Evolutionary conservation across 2,888 invertebrate genomes (phyloP).

Genomic region (Acrobasis consociella): DNA sequence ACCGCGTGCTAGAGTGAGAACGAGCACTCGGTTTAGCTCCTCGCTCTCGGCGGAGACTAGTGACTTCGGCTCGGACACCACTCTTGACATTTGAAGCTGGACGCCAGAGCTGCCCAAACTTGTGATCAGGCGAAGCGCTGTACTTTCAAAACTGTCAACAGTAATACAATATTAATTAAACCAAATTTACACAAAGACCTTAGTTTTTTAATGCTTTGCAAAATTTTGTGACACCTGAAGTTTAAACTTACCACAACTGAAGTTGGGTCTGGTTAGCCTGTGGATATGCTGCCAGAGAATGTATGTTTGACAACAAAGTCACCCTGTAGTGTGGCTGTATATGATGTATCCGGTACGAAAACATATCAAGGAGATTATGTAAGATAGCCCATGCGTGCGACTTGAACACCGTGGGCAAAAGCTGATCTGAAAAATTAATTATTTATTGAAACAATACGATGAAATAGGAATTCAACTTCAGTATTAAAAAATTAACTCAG

Average conservation of each 20-base stretch:
- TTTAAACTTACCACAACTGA: conserved; percentile 88
- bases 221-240: too few species aligned
- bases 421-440: conserved; percentile 84
- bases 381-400: conserved; percentile 97
- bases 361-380: conserved; percentile 98
- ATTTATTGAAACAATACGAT: too few species aligned
- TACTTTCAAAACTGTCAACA: conserved; percentile 89
- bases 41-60: conserved; percentile 97
- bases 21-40: conserved; percentile 96
- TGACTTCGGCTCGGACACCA: conserved; percentile 95
- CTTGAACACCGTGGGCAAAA: conserved; percentile 95
- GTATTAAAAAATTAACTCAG: too few species aligned
- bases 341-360: conserved; percentile 97
- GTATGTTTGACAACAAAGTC: conserved; percentile 94
- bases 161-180: not conserved
- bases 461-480: too few species aligned
- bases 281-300: conserved; percentile 94
- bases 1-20: conserved; percentile 95
- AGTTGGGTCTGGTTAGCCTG: conserved; percentile 98
- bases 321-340: conserved; percentile 98
- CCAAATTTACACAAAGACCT: too few species aligned
- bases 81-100: conserved; percentile 95
- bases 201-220: too few species aligned
- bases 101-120: conserved; percentile 97
- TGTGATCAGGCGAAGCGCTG: conserved; percentile 92